A percentile compares a stretch with the other conserved stretches of the same genome.
Evolutionary conservation across 2,113 vertebrate species (phyloP).

Genomic region (Myiopsitta monachus): DNA sequence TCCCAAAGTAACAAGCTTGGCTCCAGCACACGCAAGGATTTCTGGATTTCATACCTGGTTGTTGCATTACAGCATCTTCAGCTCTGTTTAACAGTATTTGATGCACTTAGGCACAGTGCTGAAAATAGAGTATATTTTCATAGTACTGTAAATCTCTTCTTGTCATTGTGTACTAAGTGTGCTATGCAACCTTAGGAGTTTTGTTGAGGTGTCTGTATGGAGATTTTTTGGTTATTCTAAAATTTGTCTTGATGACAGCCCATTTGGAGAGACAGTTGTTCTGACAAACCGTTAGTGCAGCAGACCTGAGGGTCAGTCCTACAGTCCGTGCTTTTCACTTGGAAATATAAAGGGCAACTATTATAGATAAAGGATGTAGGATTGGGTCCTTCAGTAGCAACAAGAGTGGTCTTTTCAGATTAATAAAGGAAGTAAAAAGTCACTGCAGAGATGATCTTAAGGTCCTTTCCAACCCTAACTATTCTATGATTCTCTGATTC

Average conservation of each 20-base stretch:
- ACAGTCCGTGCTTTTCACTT: not conserved
- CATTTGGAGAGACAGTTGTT: not conserved
- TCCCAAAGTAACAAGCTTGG: not conserved
- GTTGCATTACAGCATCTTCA: accelerated
- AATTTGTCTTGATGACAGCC: constrained; percentile 34
- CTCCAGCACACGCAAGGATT: not conserved
- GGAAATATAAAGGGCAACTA: not conserved
- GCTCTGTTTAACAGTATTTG: not conserved
- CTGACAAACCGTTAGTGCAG: not conserved
- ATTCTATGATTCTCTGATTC: no score
- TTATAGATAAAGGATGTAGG: not conserved
- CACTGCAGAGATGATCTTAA: not conserved
- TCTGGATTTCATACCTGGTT: accelerated
- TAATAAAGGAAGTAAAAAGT: not conserved
- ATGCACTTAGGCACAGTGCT: not conserved
- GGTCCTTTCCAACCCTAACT: no score
- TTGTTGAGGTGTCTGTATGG: not conserved
- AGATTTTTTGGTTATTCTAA: not conserved
- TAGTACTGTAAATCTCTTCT: not conserved
- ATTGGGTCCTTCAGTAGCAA: not conserved
- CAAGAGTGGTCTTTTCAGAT: not conserved
- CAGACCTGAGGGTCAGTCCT: not conserved
- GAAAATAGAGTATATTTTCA: not conserved
- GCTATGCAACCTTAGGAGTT: not conserved
- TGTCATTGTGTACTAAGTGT: not conserved